These are phyloP conservation scores for Scomber japonicus DNA, from an alignment of 2,113 vertebrate genomes.

Conservation along the genomic window DNA sequence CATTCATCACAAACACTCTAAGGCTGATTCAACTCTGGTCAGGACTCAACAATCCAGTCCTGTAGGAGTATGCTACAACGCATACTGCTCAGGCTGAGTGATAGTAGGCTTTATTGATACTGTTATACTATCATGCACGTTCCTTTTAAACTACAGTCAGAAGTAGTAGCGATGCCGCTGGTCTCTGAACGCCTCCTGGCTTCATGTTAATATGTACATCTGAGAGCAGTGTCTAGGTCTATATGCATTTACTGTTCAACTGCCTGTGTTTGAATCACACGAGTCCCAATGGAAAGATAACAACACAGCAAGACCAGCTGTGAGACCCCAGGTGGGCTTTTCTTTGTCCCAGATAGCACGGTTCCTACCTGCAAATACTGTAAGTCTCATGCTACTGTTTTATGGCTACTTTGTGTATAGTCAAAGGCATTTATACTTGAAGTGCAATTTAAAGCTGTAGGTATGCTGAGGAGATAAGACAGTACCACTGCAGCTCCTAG, in stretches of 20 bases:
- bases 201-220: slow-evolving; percentile 55
- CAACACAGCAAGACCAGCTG: slow-evolving; percentile 51
- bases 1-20: slow-evolving; percentile 65
- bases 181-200: slow-evolving; percentile 38
- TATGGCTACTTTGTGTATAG: slow-evolving; percentile 80
- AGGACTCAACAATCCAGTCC: slow-evolving; percentile 57
- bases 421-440: slow-evolving; percentile 80
- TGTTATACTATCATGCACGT: slow-evolving; percentile 54
- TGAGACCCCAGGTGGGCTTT: slow-evolving; percentile 45
- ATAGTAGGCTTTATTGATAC: slow-evolving; percentile 40
- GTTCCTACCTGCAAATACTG: slow-evolving; percentile 58
- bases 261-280: slow-evolving; percentile 17
- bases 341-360: slow-evolving; percentile 37
- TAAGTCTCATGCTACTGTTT: slow-evolving; percentile 73
- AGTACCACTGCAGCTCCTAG: slow-evolving; percentile 75
- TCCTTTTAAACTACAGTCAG: slow-evolving; percentile 51
- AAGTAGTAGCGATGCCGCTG: slow-evolving; percentile 52
- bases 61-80: slow-evolving; percentile 78
- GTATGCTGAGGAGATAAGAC: slow-evolving; percentile 59
- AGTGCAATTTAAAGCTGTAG: slow-evolving; percentile 83
- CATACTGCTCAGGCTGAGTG: slow-evolving; percentile 59
- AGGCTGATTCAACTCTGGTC: slow-evolving; percentile 64
- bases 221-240: slow-evolving; percentile 52
- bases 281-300: slow-evolving; percentile 35
- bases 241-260: slow-evolving; percentile 30